These are phyloP conservation scores for Cheilosia vernalis DNA, from an alignment of 2,888 invertebrate species.

Conservation along the genomic window DNA sequence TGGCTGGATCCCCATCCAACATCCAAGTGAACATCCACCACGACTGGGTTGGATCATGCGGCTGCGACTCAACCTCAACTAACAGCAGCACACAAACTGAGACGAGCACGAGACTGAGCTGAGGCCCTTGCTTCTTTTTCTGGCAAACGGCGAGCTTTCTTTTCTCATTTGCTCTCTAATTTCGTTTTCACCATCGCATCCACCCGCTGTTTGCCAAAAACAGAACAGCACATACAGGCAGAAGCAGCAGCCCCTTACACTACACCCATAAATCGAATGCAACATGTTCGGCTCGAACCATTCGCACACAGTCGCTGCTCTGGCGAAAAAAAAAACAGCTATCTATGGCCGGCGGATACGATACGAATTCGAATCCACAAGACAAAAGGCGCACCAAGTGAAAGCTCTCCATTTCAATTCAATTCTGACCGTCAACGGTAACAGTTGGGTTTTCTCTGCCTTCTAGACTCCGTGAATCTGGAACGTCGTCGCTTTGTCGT, in stretches of 20 bases:
- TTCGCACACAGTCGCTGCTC: not conserved
- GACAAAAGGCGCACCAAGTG: constrained; percentile 58
- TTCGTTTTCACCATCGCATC: not conserved
- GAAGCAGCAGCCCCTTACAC: too few species aligned
- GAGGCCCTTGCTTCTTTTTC: too few species aligned
- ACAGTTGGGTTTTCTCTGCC: constrained; percentile 37
- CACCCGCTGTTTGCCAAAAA: not conserved
- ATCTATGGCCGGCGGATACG: constrained; percentile 42
- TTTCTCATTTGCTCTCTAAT: not conserved
- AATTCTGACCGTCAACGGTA: constrained; percentile 59
- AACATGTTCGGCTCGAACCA: constrained; percentile 59
- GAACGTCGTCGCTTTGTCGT: constrained; percentile 12
- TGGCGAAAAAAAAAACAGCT: not conserved
- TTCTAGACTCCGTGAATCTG: constrained; percentile 10
- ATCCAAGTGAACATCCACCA: too few species aligned
- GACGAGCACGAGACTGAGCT: too few species aligned
- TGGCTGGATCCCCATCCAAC: too few species aligned
- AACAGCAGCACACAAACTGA: too few species aligned
- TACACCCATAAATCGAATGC: not conserved
- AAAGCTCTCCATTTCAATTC: constrained; percentile 66
- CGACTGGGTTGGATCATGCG: too few species aligned
- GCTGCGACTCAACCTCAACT: too few species aligned
- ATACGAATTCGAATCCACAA: constrained; percentile 30
- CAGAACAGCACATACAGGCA: too few species aligned
- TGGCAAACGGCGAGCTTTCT: constrained; percentile 23